phyloP scores from a whole-genome alignment of 2,888 invertebrate genomes.

The Hydrotaea diabolus region DNA sequence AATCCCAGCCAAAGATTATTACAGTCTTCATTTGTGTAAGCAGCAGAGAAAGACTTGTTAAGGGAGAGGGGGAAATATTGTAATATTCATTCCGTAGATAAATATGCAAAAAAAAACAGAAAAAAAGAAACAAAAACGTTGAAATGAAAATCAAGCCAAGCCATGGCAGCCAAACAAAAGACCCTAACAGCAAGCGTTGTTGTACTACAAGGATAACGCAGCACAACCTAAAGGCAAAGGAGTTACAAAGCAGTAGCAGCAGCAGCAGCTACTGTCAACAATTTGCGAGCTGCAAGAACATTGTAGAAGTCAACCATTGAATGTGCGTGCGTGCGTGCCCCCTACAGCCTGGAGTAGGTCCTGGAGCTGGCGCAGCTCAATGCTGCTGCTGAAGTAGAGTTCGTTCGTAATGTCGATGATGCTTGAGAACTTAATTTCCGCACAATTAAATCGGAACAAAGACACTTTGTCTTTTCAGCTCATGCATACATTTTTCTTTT shows the following conservation, averaged over 20 bases:
- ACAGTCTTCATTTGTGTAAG: slow-evolving; percentile 30
- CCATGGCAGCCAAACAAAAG: slow-evolving; percentile 3
- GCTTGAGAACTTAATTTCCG: slow-evolving; percentile 58
- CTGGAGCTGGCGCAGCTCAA: not conserved
- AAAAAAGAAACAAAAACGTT: not conserved
- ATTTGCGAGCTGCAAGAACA: not conserved
- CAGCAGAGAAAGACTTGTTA: not conserved
- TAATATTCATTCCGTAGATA: slow-evolving; percentile 47
- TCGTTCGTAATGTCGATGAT: slow-evolving; percentile 38
- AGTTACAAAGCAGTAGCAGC: not conserved
- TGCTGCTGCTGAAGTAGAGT: not conserved
- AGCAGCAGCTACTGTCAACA: not conserved
- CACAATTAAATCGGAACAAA: slow-evolving; percentile 62
- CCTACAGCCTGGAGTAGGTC: not conserved
- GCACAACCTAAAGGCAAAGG: not conserved
- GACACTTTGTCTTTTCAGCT: slow-evolving; percentile 25
- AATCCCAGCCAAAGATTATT: slow-evolving; percentile 48
- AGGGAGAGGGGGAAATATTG: slow-evolving; percentile 17
- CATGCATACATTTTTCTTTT: slow-evolving; percentile 17
- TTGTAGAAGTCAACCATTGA: not conserved
- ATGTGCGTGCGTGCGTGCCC: not conserved
- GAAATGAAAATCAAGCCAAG: slow-evolving; percentile 1
- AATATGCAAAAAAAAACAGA: slow-evolving; percentile 18
- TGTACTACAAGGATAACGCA: not conserved
- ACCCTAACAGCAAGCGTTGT: not conserved